phyloP scores from a whole-genome alignment of 2,113 vertebrate species.

The Proteles cristata region DNA sequence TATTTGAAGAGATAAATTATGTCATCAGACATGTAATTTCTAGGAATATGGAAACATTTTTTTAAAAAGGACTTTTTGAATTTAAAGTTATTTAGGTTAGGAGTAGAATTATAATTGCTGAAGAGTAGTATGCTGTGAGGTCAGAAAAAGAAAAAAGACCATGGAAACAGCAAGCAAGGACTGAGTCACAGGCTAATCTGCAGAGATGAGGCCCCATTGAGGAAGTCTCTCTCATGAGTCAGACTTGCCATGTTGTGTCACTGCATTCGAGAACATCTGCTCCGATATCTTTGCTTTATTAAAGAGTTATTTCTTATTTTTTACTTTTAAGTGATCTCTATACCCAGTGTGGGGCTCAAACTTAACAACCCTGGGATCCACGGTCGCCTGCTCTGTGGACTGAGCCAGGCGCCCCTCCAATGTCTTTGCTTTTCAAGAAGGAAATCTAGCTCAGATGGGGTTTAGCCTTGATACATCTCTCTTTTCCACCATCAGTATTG shows the following conservation, averaged over 20 bases:
- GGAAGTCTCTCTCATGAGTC: constrained; percentile 12
- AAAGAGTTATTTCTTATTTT: background rate
- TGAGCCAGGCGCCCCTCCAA: background rate
- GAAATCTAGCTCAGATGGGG: background rate
- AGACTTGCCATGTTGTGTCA: background rate
- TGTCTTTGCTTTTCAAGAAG: constrained; percentile 26
- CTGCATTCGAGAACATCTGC: background rate
- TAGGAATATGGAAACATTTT: background rate
- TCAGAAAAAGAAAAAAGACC: background rate
- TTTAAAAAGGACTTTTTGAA: background rate
- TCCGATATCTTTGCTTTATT: background rate
- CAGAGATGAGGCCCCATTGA: background rate
- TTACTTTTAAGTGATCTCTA: background rate
- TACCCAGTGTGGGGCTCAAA: background rate
- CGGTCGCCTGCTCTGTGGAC: background rate
- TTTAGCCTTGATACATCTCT: background rate
- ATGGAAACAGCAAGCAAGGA: background rate
- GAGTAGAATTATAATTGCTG: background rate
- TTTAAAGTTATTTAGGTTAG: constrained; percentile 39
- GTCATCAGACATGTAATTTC: background rate
- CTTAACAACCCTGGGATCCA: background rate
- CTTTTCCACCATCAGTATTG: background rate
- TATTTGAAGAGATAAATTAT: constrained; percentile 30
- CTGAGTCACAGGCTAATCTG: background rate
- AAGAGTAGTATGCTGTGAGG: constrained; percentile 2